A percentile compares a stretch with the other conserved stretches of the same genome.
phyloP scores from a whole-genome alignment of 2,888 invertebrate species.

The Cheiracanthium punctorium region DNA sequence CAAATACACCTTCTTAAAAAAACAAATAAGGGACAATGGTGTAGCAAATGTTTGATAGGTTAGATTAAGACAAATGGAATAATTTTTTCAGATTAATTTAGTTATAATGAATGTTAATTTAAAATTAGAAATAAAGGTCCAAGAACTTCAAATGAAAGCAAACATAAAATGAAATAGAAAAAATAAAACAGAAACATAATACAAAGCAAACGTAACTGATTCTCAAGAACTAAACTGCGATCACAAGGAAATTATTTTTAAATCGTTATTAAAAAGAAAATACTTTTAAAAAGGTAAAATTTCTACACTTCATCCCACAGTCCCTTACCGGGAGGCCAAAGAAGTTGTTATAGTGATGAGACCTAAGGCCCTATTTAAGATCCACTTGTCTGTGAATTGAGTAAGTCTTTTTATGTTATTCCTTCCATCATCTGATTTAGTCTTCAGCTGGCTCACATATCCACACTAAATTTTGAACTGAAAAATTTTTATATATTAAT shows the following conservation, averaged over 20 bases:
- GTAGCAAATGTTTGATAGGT: too few species aligned
- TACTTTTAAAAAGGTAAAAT: slow-evolving; percentile 1
- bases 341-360: slow-evolving; percentile 13
- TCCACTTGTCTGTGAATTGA: not conserved
- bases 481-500: slow-evolving; percentile 32
- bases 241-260: not conserved
- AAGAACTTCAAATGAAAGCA: too few species aligned
- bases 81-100: too few species aligned
- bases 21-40: too few species aligned
- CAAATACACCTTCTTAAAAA: too few species aligned
- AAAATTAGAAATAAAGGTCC: too few species aligned
- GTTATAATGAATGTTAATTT: too few species aligned
- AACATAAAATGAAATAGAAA: not conserved
- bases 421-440: slow-evolving; percentile 48
- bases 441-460: slow-evolving; percentile 37
- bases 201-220: slow-evolving; percentile 1
- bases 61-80: too few species aligned
- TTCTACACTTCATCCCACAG: slow-evolving; percentile 24
- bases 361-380: slow-evolving; percentile 19
- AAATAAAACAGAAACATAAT: not conserved
- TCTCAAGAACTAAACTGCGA: not conserved
- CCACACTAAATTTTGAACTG: slow-evolving; percentile 43
- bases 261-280: not conserved
- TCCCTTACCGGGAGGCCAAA: slow-evolving; percentile 47
- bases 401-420: slow-evolving; percentile 14